Conservation (phyloP, 2,888 invertebrate species). For the Andrena camellia region DNA sequence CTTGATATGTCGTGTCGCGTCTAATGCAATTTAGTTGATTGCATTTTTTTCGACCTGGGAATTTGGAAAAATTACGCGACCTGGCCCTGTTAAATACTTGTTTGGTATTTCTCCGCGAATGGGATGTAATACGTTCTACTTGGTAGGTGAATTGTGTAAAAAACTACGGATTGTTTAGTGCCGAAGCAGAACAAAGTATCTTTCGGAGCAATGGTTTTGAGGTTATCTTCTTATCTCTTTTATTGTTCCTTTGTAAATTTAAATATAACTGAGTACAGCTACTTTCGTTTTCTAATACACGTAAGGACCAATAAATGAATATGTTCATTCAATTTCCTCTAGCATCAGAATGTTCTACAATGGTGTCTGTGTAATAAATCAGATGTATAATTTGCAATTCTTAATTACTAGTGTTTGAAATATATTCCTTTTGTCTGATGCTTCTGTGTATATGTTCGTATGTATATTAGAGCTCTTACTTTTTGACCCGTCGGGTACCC, state of each 20-base stretch:
- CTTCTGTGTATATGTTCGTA: background rate
- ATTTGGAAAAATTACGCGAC: conserved; percentile 12
- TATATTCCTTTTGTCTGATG: background rate
- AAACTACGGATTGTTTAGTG: conserved; percentile 20
- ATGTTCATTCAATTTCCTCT: background rate
- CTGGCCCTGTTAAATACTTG: background rate
- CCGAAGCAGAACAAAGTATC: conserved; percentile 21
- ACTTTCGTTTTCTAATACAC: conserved; percentile 22
- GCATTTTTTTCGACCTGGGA: conserved; percentile 20
- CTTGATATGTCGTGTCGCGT: conserved; percentile 30
- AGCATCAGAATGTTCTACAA: background rate
- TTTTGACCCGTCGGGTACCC: too few species aligned
- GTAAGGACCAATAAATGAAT: background rate
- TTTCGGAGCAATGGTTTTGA: conserved; percentile 22
- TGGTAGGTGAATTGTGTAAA: conserved; percentile 27
- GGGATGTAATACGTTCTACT: conserved; percentile 11
- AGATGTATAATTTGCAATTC: background rate
- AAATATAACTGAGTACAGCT: conserved; percentile 17
- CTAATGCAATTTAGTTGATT: conserved; percentile 23
- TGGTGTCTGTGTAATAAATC: background rate
- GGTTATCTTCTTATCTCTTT: conserved; percentile 49
- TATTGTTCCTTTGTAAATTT: conserved; percentile 32
- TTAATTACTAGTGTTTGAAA: background rate
- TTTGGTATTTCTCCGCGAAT: background rate
- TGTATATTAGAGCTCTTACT: too few species aligned